Evolutionary conservation across 2,113 vertebrate genomes (phyloP).

Genomic region (Channa maculata): DNA sequence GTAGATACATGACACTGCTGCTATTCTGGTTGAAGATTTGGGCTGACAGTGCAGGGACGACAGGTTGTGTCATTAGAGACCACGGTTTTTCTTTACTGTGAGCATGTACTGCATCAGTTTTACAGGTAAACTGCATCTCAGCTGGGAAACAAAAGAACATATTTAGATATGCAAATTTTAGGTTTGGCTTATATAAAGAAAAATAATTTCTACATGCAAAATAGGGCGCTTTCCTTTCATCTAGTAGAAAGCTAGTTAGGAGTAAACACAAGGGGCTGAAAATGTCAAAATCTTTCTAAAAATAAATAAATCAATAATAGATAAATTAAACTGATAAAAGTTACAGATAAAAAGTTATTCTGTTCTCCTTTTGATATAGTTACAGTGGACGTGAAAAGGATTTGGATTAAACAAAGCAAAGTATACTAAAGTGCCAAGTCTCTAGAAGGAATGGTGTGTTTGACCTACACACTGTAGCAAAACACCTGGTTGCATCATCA

Average conservation of each 20-base stretch:
- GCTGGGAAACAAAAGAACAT: conserved; percentile 12
- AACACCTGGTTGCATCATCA: no score
- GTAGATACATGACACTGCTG: conserved; percentile 29
- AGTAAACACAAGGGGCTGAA: background rate
- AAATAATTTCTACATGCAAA: conserved; percentile 16
- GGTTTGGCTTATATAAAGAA: conserved; percentile 23
- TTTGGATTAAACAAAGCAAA: no score
- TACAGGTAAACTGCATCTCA: conserved; percentile 14
- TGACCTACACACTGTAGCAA: no score
- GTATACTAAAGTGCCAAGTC: no score
- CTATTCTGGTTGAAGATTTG: background rate
- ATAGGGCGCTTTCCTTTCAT: conserved; percentile 14
- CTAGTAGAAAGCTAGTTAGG: background rate
- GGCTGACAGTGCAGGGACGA: conserved; percentile 37
- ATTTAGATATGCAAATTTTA: conserved; percentile 28
- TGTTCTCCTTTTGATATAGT: no score
- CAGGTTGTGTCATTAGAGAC: conserved; percentile 30
- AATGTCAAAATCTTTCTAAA: no score
- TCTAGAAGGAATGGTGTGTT: no score
- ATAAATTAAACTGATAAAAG: no score
- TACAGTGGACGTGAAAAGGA: no score
- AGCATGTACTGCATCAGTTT: conserved; percentile 1
- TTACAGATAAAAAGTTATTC: no score
- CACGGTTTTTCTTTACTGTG: background rate
- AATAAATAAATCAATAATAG: no score